Evolutionary conservation across 2,113 vertebrate genomes (phyloP).

Genomic region (Delphinapterus leucas): DNA sequence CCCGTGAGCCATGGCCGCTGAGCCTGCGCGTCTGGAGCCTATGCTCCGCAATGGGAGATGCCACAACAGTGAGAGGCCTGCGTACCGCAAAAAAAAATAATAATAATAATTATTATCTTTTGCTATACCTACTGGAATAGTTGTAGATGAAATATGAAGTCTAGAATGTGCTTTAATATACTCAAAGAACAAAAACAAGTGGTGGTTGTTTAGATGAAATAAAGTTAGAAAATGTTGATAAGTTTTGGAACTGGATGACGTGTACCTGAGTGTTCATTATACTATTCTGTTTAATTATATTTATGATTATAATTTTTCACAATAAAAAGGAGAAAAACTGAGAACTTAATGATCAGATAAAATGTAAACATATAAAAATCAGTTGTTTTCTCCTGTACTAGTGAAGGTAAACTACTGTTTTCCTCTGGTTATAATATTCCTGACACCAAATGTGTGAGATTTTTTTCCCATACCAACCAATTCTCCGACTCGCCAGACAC

Average conservation of each 20-base stretch:
- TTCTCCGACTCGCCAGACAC: not conserved
- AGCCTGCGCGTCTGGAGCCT: no score
- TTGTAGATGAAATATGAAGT: not conserved
- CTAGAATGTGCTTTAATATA: conserved; percentile 11
- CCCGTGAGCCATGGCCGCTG: no score
- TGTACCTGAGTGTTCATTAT: not conserved
- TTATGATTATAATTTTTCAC: conserved; percentile 22
- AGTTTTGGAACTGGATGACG: not conserved
- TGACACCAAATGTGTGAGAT: not conserved
- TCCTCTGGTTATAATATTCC: not conserved
- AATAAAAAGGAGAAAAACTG: not conserved
- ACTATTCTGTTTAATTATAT: not conserved
- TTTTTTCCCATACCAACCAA: not conserved
- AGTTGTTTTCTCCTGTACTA: not conserved
- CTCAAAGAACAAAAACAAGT: not conserved
- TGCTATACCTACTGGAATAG: not conserved
- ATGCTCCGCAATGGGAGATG: no score
- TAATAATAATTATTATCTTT: not conserved
- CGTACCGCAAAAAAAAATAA: no score
- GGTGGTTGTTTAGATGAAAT: not conserved
- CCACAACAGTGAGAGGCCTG: no score
- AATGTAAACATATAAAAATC: not conserved
- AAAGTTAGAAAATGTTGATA: not conserved
- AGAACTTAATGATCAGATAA: conserved; percentile 7
- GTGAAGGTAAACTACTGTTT: not conserved